Evolutionary conservation across 2,797 vertebrate genomes (phyloP), one percentile per base, ranked within the genome.

Genomic region (Rhinophrynus dorsalis): DNA sequence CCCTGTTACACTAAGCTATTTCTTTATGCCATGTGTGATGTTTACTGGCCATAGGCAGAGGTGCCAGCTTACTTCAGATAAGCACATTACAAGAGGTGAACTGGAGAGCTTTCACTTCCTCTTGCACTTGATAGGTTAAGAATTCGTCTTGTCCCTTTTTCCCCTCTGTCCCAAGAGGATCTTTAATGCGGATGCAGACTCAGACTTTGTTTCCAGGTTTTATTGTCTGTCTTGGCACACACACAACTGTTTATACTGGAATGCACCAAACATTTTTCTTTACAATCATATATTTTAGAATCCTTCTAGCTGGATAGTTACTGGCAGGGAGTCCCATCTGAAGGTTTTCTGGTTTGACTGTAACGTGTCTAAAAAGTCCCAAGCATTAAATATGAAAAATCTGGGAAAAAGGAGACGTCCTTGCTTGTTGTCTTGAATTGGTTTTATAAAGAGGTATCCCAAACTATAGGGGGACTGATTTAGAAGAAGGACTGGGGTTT

Each of bases 161-260:
- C 42, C 18, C 15, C 42, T 18, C 17, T 20, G 17, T 45, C 18
- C 20, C 42, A 44, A 26, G 21, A 15, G 18, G 50, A 17, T 50
- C 6, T 38, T 20, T 56, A 21, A 27, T 47, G n/a, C 20, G 64
- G 60, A 63, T 51, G 29, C 23, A 50, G 38, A 6, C 51, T 33
- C 40, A 32, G 26, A 66, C 38, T 9, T 20, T 12, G 8, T 27
- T 67, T 67, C 51, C 63, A 45, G 38, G 38, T 35, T 55, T 55
- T 66, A 66, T 66, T 54, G 50, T 66, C 50, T 66, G 35, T 55
- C 52, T 23, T 66, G 38, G 38, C 51, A 24, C 32, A 10, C 45
- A 26, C 32, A 17, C 23, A 24, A 32, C 2, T 17, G 13, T 47
- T 47, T 35, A 57, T 33, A 55, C 27, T 56, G 64, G 64, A 67